Base-by-base conservation (phyloP, 2,797 vertebrate genomes). In the Potorous gilbertii region DNA sequence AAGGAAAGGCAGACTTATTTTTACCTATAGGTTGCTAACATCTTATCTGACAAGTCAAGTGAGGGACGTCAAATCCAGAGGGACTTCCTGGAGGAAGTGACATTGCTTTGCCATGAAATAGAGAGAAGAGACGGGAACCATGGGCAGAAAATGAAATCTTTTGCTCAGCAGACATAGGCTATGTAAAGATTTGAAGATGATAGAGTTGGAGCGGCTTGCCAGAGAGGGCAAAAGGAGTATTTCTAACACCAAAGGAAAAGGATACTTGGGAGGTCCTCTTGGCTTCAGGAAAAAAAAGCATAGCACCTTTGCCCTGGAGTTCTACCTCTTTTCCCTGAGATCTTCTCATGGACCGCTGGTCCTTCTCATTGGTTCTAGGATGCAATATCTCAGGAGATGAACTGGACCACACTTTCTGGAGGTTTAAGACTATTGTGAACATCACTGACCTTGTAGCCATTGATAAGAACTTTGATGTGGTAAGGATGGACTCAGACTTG, bases 401-500 rank as follows among this genome's bases (percentile, higher is more conserved):
- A 97, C 8, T 98, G 5, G 52, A 40, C 2, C 29, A 93, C 0
- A 59, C 95, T 90, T 98, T 96, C 57, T 56, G 0, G 91, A 90
- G 94, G 21, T 98, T 98, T 95, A 92, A 59, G 46, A 24, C 87
- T 21, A 5, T n/a, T 0, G 74, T 95, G 21, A 94, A 54, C 46
- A 50, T 97, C 55, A 40, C 93, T 11, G 92, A 93, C 9, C 87
- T 98, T 12, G n/a, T 5, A 13, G 46, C 94, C 55, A 24, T 96
- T 4, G 92, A 92, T 24, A 29, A 93, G 5, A 90, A 93, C 31
- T 96, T 97, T 31, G 94, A 46, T 50, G 93, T 94, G 95, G 97
- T 98, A 95, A 98, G 96, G 62, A 29, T 28, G 59, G 18, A 81
- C 74, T 40, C 74, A 40, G 74, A 27, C 40, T 46, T 21, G 8